phyloP scores from a whole-genome alignment of 2,113 vertebrate species.

The Pseudonaja textilis region DNA sequence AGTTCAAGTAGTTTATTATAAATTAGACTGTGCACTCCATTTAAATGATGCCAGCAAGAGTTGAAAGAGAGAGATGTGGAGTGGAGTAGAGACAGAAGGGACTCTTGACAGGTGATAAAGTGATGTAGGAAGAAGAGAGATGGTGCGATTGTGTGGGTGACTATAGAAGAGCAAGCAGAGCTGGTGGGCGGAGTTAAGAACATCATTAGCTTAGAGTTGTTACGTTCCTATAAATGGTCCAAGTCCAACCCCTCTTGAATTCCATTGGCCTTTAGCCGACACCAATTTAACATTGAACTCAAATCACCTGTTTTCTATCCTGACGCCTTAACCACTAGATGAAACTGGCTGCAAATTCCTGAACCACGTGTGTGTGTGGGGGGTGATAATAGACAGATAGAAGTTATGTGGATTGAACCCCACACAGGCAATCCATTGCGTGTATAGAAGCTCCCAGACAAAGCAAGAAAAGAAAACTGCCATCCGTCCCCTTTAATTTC shows the following conservation, averaged over 20 bases:
- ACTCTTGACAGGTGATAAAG: neutral
- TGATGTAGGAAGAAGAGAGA: neutral
- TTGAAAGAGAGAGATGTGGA: neutral
- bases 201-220: neutral
- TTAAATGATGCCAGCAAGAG: neutral
- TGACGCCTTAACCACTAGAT: neutral
- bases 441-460: neutral
- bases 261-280: neutral
- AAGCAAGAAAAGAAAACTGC: neutral
- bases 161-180: neutral
- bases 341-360: neutral
- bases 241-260: neutral
- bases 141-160: neutral
- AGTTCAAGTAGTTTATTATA: neutral
- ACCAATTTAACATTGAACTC: neutral
- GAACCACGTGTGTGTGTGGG: neutral
- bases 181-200: neutral
- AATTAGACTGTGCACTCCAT: neutral
- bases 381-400: neutral
- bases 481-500: neutral
- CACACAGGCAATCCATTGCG: neutral
- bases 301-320: neutral
- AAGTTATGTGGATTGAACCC: neutral
- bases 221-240: neutral
- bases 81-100: neutral